Conservation (phyloP, 2,797 vertebrate genomes). For the Pelochelys cantorii region DNA sequence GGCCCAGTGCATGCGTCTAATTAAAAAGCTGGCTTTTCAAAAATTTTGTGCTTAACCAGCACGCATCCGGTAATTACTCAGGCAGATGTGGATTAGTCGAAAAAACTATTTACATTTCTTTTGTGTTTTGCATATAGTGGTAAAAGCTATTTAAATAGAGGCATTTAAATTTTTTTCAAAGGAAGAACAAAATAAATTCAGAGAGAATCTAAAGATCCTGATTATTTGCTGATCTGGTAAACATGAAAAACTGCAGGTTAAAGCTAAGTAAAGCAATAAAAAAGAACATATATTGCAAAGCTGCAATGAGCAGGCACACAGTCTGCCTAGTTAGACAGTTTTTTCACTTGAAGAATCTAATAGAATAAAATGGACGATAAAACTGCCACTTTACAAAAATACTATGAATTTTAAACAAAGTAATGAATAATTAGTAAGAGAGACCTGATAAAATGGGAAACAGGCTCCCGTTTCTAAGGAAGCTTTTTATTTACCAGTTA, state of each 20-base stretch:
- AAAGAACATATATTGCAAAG: conserved; percentile 53
- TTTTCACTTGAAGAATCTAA: conserved; percentile 32
- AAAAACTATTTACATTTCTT: conserved; percentile 75
- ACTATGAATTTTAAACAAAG: conserved; percentile 50
- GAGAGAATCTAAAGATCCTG: conserved; percentile 73
- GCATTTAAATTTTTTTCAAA: conserved; percentile 58
- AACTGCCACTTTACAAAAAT: conserved; percentile 34
- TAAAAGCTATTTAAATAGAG: conserved; percentile 77
- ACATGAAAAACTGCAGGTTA: conserved; percentile 64
- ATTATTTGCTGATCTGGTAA: conserved; percentile 79
- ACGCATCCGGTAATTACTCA: conserved; percentile 71
- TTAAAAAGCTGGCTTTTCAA: conserved; percentile 72
- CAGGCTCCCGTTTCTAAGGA: conserved; percentile 17
- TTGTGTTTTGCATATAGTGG: conserved; percentile 71
- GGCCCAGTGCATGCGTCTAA: conserved; percentile 71
- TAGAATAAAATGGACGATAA: conserved; percentile 35
- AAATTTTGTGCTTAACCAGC: conserved; percentile 74
- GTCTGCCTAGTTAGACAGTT: conserved; percentile 1
- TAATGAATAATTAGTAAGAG: conserved; percentile 15
- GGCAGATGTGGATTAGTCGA: conserved; percentile 77
- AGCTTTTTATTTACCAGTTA: conserved; percentile 48
- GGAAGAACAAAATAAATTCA: conserved; percentile 64
- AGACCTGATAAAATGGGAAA: conserved; percentile 30
- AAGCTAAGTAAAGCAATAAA: conserved; percentile 62
- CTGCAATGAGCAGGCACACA: conserved; percentile 28